These are phyloP conservation scores for Copidosoma aretas DNA, from an alignment of 2,888 invertebrate species.

Conservation along the genomic window DNA sequence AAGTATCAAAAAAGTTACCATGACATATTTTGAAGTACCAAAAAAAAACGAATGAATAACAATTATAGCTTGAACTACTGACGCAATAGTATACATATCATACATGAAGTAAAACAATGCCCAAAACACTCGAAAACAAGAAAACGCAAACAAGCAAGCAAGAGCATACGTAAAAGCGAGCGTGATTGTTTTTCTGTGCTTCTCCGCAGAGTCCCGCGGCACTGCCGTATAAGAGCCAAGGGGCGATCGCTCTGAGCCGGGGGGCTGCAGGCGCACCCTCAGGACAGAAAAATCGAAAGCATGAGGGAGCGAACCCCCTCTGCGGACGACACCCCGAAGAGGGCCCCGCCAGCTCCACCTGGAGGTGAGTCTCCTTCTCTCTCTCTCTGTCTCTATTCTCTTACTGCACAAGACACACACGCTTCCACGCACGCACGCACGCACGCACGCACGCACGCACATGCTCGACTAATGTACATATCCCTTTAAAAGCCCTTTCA, in stretches of 20 bases:
- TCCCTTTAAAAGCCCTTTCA: not conserved
- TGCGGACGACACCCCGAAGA: slow-evolving; percentile 61
- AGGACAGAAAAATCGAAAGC: slow-evolving; percentile 44
- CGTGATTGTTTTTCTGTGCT: slow-evolving; percentile 43
- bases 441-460: not conserved
- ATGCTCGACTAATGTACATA: not conserved
- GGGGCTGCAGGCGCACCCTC: slow-evolving; percentile 42
- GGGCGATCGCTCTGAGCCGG: slow-evolving; percentile 52
- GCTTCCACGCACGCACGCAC: not conserved
- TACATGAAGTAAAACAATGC: too few relatives aligned
- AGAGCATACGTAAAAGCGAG: not conserved
- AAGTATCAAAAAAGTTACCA: too few relatives aligned
- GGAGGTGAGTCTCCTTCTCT: slow-evolving; percentile 54
- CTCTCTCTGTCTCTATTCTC: slow-evolving; percentile 1
- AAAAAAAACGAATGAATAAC: not conserved
- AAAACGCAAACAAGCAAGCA: not conserved
- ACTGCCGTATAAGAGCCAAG: slow-evolving; percentile 46
- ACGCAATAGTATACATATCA: too few relatives aligned
- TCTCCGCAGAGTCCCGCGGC: slow-evolving; percentile 52
- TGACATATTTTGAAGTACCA: too few relatives aligned
- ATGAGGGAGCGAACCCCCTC: slow-evolving; percentile 62
- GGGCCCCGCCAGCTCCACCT: slow-evolving; percentile 60
- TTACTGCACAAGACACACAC: not conserved
- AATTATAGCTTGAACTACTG: not conserved
- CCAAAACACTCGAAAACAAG: not conserved